Evolutionary conservation across 2,888 invertebrate genomes (phyloP), one percentile per base, ranked within the genome.

Genomic region (Halictus quadricinctus): DNA sequence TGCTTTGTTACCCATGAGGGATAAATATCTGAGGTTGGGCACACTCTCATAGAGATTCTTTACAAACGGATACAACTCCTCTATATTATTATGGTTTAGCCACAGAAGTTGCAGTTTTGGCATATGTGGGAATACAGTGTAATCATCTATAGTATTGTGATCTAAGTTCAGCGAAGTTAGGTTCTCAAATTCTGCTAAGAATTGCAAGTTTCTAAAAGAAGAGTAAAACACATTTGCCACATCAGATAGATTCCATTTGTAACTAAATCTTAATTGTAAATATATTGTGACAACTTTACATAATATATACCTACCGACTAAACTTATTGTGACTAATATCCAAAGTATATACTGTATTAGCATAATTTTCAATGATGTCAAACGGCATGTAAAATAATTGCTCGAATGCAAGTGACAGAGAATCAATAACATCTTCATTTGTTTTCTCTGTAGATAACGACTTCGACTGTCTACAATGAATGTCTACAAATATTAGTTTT

Each of bases 1-100:
- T 0, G 97, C 97, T 0, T 96, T 96, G 94, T 98, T 98, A 36
- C 98, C 98, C 98, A 98, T 97, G 82, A 98, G 95, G 25, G 97
- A 97, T 0, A 98, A 95, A 93, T 97, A 97, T 91, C 96, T 96
- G 46, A 98, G 94, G 90, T 96, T 96, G 0, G 98, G 97, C 89
- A 97, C 96, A 1, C 97, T 96, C 72, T 96, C 95, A 88, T 96
- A 96, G 84, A 98, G 95, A 91, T 96, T 96, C 87, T 96, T 96
- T 78, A 97, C 95, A 96, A 97, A 98, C 21, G 97, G 97, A 94
- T 96, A 96, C 6, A 98, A 93, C 79, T 95, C 95, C 50, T 94
- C 94, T 82, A 96, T 95, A 83, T 95, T 93, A 90, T 96, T 96
- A 88, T 96, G 95, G 93, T 96, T 96, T 21, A 96, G 87, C 97